Evolutionary conservation across 1,140 invertebrate genomes (phyloP), one percentile per base, ranked within the genome.

Genomic region (Ceratina australensis): DNA sequence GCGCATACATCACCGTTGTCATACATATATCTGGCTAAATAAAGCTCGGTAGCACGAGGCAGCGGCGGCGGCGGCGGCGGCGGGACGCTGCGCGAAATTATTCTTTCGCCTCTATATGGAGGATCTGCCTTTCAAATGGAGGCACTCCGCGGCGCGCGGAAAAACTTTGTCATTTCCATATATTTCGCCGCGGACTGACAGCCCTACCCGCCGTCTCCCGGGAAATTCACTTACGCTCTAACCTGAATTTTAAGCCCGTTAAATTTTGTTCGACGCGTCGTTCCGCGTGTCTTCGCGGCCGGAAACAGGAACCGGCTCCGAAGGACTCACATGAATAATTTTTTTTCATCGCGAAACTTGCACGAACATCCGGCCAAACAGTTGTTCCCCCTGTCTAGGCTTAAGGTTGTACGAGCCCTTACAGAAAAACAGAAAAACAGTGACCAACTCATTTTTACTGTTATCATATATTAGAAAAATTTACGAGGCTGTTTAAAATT

Each of bases 81-180:
- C 16, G 52, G 52, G 12, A 61, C 59, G 73, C 81, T 60, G 59
- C 59, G 49, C 42, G 33, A 83, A 80, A 83, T 87, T 86, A 85
- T 86, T 83, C 69, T 85, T 81, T 63, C 80, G 64, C 65, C 71
- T 65, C 60, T 61, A 75, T 61, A 64, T 69, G 42, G 42, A 64
- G 72, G n/a, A 86, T 87, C 80, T 87, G 79, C 86, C 76, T 85
- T 87, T 86, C 78, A 86, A 87, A 87, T 86, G 73, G 79, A 78
- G 66, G 60, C 64, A 49, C 49, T 24, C 20, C 28, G 33, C 63
- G 28, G n/a, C 66, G 24, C 33, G 56, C 57, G 50, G 77, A 85
- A 86, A 83, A 85, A 83, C 81, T 87, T 85, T 76, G 61, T 74
- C 74, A 77, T 83, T 81, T 83, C 65, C 78, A 78, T 82, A 83